These are phyloP conservation scores for Ashinkailepas kermadecensis DNA, from an alignment of 2,888 invertebrate genomes.

Conservation along the genomic window DNA sequence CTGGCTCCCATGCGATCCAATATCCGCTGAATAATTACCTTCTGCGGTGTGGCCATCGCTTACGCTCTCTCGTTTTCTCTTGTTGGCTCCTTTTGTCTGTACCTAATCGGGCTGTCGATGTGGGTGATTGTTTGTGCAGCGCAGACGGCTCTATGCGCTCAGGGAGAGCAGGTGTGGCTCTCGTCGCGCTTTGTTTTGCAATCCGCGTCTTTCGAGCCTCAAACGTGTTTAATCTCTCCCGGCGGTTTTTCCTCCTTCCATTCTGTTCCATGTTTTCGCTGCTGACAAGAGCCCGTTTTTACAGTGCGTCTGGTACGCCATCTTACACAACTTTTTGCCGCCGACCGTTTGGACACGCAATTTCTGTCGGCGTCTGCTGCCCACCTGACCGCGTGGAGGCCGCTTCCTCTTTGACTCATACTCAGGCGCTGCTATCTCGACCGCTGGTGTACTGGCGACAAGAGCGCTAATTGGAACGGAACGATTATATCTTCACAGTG, in stretches of 20 bases:
- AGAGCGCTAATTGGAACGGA: neutral
- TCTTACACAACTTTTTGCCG: neutral
- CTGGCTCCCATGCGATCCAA: too few relatives aligned
- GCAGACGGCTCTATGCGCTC: neutral
- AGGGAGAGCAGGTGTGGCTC: neutral
- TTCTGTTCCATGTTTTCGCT: constrained; percentile 12
- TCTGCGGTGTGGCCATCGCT: neutral
- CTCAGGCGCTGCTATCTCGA: neutral
- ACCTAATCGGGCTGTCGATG: neutral
- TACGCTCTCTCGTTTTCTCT: neutral
- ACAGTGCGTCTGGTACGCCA: neutral
- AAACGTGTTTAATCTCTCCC: constrained; percentile 5
- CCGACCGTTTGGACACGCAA: neutral
- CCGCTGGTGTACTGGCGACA: neutral
- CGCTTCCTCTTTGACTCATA: too few relatives aligned
- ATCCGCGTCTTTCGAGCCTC: neutral
- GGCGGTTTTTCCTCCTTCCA: neutral
- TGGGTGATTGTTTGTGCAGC: neutral
- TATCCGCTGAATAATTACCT: too few relatives aligned
- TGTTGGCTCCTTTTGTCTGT: neutral
- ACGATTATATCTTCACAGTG: neutral
- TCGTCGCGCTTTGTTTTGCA: neutral
- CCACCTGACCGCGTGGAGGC: neutral
- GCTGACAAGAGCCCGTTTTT: neutral
- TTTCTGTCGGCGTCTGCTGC: neutral